Conservation (phyloP, 1,140 invertebrate genomes). For the Catajapyx aquilonaris region DNA sequence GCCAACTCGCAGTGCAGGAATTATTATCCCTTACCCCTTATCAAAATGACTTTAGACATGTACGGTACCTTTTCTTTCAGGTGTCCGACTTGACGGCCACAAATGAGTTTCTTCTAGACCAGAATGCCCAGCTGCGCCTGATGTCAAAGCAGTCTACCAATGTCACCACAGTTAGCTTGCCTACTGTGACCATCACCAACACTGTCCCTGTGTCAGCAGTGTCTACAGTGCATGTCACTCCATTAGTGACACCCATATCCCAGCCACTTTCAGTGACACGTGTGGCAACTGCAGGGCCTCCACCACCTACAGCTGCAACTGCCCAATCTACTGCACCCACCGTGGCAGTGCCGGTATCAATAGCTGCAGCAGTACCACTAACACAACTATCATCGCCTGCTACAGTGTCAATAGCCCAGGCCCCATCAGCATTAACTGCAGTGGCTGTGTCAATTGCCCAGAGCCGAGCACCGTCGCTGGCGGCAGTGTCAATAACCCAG, state of each 20-base stretch:
- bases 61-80: no score
- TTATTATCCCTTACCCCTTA: no score
- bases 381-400: constrained; percentile 17
- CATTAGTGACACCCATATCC: constrained; percentile 20
- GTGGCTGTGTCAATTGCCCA: constrained; percentile 6
- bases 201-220: constrained; percentile 17
- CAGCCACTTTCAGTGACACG: constrained; percentile 26
- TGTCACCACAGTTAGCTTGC: constrained; percentile 30
- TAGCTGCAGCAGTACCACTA: constrained; percentile 27
- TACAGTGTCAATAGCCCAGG: constrained; percentile 28
- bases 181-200: constrained; percentile 32
- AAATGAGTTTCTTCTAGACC: constrained; percentile 58
- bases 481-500: constrained; percentile 8
- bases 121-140: constrained; percentile 53
- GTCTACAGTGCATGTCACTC: constrained; percentile 12
- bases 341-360: constrained; percentile 37
- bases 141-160: constrained; percentile 30
- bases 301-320: constrained; percentile 34
- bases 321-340: no score
- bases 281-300: constrained; percentile 23
- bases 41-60: no score
- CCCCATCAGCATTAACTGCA: constrained; percentile 4
- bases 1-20: no score
- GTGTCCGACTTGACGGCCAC: constrained; percentile 49
- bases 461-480: not conserved